phyloP scores from a whole-genome alignment of 1,140 invertebrate species.

The Zaprionus vittiger region DNA sequence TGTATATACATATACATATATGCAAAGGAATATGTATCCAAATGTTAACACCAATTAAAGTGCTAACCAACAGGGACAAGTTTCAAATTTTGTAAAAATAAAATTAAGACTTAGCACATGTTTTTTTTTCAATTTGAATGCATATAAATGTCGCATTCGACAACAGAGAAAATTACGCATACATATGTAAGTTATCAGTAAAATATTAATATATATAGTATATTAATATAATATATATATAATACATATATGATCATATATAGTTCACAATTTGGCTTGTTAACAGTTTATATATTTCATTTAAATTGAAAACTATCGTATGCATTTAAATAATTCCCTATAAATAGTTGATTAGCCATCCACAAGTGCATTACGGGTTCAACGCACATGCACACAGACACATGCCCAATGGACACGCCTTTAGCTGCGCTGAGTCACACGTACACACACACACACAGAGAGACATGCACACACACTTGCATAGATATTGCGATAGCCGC shows the following conservation, averaged over 20 bases:
- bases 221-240: too few species aligned
- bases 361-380: slow-evolving; percentile 21
- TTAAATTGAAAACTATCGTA: neutral
- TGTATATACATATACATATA: too few species aligned
- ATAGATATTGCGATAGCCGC: neutral
- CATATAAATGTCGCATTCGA: too few species aligned
- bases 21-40: too few species aligned
- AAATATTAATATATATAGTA: neutral
- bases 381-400: neutral
- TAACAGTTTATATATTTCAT: neutral
- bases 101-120: neutral
- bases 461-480: neutral
- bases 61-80: too few species aligned
- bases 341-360: slow-evolving; percentile 62
- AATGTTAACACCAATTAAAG: too few species aligned
- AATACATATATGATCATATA: too few species aligned
- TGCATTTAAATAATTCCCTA: slow-evolving; percentile 46
- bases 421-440: slow-evolving; percentile 14
- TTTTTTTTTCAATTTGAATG: too few species aligned
- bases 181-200: neutral
- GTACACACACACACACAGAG: neutral
- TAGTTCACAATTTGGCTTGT: neutral
- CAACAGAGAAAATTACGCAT: too few species aligned
- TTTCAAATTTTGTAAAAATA: neutral
- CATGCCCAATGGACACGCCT: neutral